Conservation (phyloP, 2,113 vertebrate species). For the Crotophaga sulcirostris region DNA sequence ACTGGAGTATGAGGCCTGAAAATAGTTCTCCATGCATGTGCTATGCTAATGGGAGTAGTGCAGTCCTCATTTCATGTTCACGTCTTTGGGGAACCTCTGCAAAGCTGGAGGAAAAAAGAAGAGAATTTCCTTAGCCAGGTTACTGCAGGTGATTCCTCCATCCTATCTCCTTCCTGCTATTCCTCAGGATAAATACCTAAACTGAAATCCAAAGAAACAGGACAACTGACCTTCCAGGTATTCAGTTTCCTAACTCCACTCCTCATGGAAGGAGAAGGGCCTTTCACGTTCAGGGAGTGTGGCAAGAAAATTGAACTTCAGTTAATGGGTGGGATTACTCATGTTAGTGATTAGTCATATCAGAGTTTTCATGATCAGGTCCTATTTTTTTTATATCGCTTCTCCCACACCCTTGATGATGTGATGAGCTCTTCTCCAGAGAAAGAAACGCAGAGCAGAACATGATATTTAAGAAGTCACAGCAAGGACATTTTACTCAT, state of each 20-base stretch:
- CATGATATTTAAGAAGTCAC: not conserved
- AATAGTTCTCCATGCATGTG: not conserved
- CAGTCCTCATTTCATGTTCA: not conserved
- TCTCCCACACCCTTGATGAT: not conserved
- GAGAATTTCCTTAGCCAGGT: not conserved
- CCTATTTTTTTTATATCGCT: not conserved
- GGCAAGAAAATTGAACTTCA: not conserved
- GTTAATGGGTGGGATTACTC: not conserved
- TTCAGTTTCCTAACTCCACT: not conserved
- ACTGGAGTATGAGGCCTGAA: not conserved
- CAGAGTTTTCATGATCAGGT: conserved; percentile 7
- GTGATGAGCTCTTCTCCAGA: not conserved
- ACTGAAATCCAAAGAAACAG: not conserved
- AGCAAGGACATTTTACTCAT: not conserved
- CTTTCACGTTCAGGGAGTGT: not conserved
- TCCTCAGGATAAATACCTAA: not conserved
- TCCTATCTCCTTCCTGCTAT: not conserved
- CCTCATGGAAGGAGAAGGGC: not conserved
- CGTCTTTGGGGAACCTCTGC: not conserved
- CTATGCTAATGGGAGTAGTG: not conserved
- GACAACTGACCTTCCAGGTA: not conserved
- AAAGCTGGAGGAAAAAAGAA: not conserved
- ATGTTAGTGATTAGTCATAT: not conserved
- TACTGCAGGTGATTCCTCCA: not conserved
- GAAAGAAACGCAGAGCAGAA: not conserved